Conservation (phyloP, 2,888 invertebrate genomes). For the Thymelicus sylvestris region DNA sequence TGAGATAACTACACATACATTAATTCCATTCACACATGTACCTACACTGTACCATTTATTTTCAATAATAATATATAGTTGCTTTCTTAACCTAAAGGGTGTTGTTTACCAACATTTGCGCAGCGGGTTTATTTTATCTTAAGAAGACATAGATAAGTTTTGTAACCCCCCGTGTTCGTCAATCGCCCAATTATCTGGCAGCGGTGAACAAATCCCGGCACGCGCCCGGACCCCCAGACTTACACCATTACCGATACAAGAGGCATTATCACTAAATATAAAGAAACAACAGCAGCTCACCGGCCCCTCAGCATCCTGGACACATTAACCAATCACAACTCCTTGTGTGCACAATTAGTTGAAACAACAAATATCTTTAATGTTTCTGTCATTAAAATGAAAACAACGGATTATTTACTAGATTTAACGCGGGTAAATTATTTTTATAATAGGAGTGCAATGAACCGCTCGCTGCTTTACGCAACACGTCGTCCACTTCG, state of each 20-base stretch:
- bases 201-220: conserved; percentile 57
- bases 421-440: conserved; percentile 2
- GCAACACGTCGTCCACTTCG: conserved; percentile 46
- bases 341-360: conserved; percentile 8
- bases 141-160: background rate
- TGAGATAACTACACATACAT: too few relatives aligned
- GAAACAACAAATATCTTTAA: background rate
- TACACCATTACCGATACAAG: conserved; percentile 38
- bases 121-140: background rate
- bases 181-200: conserved; percentile 20
- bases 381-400: conserved; percentile 18
- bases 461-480: conserved; percentile 44
- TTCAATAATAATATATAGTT: too few relatives aligned
- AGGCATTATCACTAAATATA: conserved; percentile 45
- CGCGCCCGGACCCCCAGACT: conserved; percentile 48
- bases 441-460: conserved; percentile 40
- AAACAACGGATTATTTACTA: background rate
- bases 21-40: too few relatives aligned
- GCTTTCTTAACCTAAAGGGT: background rate
- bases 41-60: too few relatives aligned
- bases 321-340: conserved; percentile 40
- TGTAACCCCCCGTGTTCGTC: background rate
- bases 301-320: conserved; percentile 60
- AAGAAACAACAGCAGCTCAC: conserved; percentile 51
- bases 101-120: conserved; percentile 27